Percentiles rank a stretch among this genome's conserved stretches.
Evolutionary conservation across 2,113 vertebrate species (phyloP).

Genomic region (Triplophysa tibetana): DNA sequence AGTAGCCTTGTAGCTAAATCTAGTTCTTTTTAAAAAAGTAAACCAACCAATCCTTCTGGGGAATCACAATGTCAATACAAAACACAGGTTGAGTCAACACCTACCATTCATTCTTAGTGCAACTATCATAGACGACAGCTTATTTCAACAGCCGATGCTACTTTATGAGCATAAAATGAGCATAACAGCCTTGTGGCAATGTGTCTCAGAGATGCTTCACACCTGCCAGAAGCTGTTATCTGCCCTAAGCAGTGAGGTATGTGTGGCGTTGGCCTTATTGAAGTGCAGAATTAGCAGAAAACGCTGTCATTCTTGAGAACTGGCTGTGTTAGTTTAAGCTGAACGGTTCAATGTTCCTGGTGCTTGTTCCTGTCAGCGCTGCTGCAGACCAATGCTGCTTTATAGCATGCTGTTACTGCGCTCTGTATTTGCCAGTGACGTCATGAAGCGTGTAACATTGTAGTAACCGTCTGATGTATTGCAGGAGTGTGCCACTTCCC

Average conservation of each 20-base stretch:
- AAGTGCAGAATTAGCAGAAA: conserved; percentile 27
- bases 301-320: conserved; percentile 21
- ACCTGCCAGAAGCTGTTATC: conserved; percentile 7
- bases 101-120: too few relatives aligned
- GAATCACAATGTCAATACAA: too few relatives aligned
- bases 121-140: too few relatives aligned
- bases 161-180: conserved; percentile 5
- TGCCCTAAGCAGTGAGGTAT: conserved; percentile 2
- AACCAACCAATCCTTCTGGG: not conserved
- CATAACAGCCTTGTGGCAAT: not conserved
- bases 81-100: too few relatives aligned
- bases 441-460: not conserved
- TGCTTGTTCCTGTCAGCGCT: conserved; percentile 21
- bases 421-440: conserved; percentile 3
- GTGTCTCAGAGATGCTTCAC: not conserved
- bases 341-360: not conserved
- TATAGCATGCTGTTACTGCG: not conserved
- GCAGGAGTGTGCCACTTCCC: not conserved
- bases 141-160: not conserved
- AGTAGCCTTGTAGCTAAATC: not conserved
- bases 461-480: not conserved
- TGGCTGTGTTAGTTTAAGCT: conserved; percentile 13
- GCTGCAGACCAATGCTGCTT: not conserved
- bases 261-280: not conserved
- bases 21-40: not conserved